phyloP scores from a whole-genome alignment of 2,888 invertebrate genomes.

The Sinodicranocentrus sp. region DNA sequence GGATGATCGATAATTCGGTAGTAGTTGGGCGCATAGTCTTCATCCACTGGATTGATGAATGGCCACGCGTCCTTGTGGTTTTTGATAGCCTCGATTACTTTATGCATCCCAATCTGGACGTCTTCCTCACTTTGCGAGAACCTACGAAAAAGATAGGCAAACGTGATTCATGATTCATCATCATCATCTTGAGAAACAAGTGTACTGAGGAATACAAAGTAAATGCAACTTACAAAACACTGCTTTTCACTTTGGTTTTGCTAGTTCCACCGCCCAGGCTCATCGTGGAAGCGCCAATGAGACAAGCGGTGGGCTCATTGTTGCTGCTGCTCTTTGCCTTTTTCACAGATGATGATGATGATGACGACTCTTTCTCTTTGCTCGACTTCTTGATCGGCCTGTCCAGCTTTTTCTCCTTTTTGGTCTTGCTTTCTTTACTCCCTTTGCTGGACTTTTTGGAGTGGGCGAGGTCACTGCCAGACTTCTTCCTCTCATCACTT shows the following conservation, averaged over 20 bases:
- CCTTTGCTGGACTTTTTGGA: constrained; percentile 41
- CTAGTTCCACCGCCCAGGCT: constrained; percentile 69
- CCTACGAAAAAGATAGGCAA: constrained; percentile 66
- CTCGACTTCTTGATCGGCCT: constrained; percentile 41
- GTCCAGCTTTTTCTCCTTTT: constrained; percentile 60
- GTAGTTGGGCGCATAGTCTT: constrained; percentile 92
- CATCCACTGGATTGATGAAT: constrained; percentile 94
- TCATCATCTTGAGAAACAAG: too few species aligned
- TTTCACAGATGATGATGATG: constrained; percentile 8
- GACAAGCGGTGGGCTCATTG: constrained; percentile 22
- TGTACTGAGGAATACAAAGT: not conserved
- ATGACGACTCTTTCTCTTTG: constrained; percentile 41
- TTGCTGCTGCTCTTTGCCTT: constrained; percentile 17
- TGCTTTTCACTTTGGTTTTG: constrained; percentile 76
- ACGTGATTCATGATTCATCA: too few species aligned
- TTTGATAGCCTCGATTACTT: constrained; percentile 91
- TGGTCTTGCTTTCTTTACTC: constrained; percentile 36
- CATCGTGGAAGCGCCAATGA: constrained; percentile 57
- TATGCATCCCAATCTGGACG: constrained; percentile 93
- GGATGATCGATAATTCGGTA: constrained; percentile 84
- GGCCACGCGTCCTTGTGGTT: constrained; percentile 96
- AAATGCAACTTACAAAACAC: constrained; percentile 74
- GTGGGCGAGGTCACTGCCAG: not conserved
- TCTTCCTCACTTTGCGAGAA: constrained; percentile 91
- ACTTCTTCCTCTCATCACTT: constrained; percentile 30